phyloP scores from a whole-genome alignment of 2,797 vertebrate genomes.

The Netta rufina region DNA sequence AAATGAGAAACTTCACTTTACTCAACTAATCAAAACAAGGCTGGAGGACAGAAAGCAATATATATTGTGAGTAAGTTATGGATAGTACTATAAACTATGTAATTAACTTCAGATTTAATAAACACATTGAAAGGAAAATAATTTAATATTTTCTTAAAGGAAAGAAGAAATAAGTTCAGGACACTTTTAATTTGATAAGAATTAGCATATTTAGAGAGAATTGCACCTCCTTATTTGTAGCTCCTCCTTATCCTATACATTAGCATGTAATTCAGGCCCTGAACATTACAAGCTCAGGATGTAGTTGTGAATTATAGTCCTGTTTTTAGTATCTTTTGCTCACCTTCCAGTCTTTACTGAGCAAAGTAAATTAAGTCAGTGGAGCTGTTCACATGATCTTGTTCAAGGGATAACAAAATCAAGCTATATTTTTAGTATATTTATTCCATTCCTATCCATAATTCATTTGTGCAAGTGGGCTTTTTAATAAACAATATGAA shows the following conservation, averaged over 20 bases:
- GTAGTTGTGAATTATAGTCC: not conserved
- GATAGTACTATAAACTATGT: not conserved
- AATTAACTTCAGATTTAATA: not conserved
- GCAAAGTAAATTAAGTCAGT: not conserved
- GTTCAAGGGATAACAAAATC: not conserved
- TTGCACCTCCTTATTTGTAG: not conserved
- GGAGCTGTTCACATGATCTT: not conserved
- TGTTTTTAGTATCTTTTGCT: not conserved
- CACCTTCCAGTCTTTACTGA: not conserved
- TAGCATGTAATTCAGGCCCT: not conserved
- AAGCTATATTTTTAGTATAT: not conserved
- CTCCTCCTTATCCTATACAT: not conserved
- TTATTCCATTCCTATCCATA: slow-evolving; percentile 60
- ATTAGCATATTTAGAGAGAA: not conserved
- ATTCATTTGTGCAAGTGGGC: slow-evolving; percentile 52
- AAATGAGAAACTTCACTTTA: not conserved
- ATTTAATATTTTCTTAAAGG: not conserved
- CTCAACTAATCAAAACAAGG: not conserved
- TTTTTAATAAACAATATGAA: slow-evolving; percentile 47
- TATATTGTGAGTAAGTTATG: not conserved
- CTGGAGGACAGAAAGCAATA: not conserved
- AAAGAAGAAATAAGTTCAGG: not conserved
- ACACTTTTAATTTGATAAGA: not conserved
- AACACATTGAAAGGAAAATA: not conserved
- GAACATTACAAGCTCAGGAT: not conserved